These are phyloP conservation scores for Sebastes hubbsi DNA, from an alignment of 2,797 vertebrate species.

Conservation along the genomic window DNA sequence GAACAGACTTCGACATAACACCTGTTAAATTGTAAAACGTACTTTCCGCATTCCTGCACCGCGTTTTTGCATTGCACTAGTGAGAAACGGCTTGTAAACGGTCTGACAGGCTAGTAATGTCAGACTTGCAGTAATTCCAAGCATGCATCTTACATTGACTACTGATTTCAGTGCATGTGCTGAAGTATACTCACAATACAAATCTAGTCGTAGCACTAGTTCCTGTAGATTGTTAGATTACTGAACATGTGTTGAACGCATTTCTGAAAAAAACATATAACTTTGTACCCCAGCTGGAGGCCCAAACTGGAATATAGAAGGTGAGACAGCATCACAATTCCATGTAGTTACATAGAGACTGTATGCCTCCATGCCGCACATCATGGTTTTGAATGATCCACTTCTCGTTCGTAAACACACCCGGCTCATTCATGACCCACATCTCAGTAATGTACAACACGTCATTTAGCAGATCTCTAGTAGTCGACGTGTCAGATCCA, in stretches of 20 bases:
- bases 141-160: slow-evolving; percentile 63
- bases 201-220: slow-evolving; percentile 38
- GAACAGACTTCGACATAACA: too few species aligned
- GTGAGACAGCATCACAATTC: slow-evolving; percentile 83
- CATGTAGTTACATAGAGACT: slow-evolving; percentile 79
- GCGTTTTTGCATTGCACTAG: neutral
- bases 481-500: slow-evolving; percentile 66
- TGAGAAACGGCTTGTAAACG: neutral
- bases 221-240: slow-evolving; percentile 59
- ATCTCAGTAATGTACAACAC: slow-evolving; percentile 60
- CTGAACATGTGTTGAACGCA: slow-evolving; percentile 66
- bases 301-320: slow-evolving; percentile 90
- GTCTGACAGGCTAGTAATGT: slow-evolving; percentile 42
- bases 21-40: neutral
- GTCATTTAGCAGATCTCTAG: slow-evolving; percentile 70
- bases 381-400: slow-evolving; percentile 73
- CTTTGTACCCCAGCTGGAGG: slow-evolving; percentile 87
- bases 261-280: slow-evolving; percentile 79
- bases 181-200: slow-evolving; percentile 45
- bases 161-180: slow-evolving; percentile 75
- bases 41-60: too few species aligned
- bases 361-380: slow-evolving; percentile 72
- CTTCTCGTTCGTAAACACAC: slow-evolving; percentile 64
- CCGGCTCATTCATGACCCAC: slow-evolving; percentile 76
- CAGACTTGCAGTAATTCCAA: slow-evolving; percentile 49